These are phyloP conservation scores for Heteromormyrus szaboi DNA, from an alignment of 2,797 vertebrate species.

Conservation along the genomic window DNA sequence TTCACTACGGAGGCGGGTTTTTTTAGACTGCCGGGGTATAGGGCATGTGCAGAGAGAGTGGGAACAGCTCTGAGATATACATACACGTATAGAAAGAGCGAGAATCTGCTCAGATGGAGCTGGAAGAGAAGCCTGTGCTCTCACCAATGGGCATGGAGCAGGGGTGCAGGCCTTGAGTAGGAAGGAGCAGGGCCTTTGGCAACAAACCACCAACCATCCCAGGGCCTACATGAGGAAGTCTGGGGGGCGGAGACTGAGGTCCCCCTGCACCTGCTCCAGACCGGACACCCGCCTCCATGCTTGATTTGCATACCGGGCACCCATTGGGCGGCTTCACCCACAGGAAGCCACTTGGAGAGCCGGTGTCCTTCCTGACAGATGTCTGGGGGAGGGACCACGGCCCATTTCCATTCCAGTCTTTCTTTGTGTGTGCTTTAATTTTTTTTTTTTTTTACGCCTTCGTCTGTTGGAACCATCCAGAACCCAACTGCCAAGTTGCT, in stretches of 20 bases:
- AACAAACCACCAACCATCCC: not conserved
- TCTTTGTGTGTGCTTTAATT: not conserved
- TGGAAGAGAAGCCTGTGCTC: not conserved
- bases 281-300: not conserved
- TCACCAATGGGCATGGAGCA: not conserved
- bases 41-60: not conserved
- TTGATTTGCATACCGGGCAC: not conserved
- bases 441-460: slow-evolving; percentile 3
- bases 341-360: slow-evolving; percentile 3
- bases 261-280: slow-evolving; percentile 4
- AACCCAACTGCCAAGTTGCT: not conserved
- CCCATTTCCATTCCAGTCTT: not conserved
- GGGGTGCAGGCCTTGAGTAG: not conserved
- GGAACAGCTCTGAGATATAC: not conserved
- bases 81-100: not conserved
- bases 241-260: not conserved
- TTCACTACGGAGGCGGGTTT: not conserved
- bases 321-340: slow-evolving; percentile 5
- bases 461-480: not conserved
- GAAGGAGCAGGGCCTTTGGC: not conserved
- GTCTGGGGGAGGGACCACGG: slow-evolving; percentile 7
- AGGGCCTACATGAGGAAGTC: not conserved
- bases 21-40: not conserved
- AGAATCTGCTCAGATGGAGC: not conserved
- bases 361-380: slow-evolving; percentile 13